phyloP scores from a whole-genome alignment of 2,888 invertebrate genomes.

The Epistrophe eligans region DNA sequence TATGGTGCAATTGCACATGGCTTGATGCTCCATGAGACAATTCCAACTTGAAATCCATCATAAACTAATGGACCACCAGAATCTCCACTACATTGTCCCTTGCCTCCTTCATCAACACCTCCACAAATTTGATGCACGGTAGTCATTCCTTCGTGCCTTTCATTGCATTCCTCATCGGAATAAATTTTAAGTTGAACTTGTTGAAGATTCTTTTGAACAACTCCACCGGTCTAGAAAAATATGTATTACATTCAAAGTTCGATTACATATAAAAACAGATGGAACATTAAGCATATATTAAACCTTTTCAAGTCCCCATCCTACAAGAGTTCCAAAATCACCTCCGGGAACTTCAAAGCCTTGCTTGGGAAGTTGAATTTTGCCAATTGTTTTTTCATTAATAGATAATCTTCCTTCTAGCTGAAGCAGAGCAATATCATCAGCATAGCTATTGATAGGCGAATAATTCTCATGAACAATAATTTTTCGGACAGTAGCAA shows the following conservation, averaged over 20 bases:
- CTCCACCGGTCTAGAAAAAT: conserved; percentile 81
- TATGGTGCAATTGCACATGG: conserved; percentile 83
- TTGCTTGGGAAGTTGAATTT: conserved; percentile 77
- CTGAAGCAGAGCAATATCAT: conserved; percentile 81
- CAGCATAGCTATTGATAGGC: conserved; percentile 77
- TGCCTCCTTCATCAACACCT: conserved; percentile 83
- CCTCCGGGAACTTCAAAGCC: conserved; percentile 77
- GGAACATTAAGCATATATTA: conserved; percentile 40
- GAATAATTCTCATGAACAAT: conserved; percentile 79
- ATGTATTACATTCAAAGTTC: not conserved
- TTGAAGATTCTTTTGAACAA: conserved; percentile 81
- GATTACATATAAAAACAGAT: not conserved
- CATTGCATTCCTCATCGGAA: conserved; percentile 82
- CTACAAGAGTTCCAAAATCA: conserved; percentile 78
- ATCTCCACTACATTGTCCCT: conserved; percentile 84
- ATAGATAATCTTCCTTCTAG: conserved; percentile 68
- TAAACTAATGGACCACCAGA: conserved; percentile 84
- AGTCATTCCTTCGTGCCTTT: conserved; percentile 79
- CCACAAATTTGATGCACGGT: conserved; percentile 83
- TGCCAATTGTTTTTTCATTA: conserved; percentile 69
- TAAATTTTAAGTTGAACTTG: conserved; percentile 82
- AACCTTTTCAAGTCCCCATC: conserved; percentile 83
- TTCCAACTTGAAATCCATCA: conserved; percentile 82
- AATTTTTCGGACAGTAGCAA: conserved; percentile 77
- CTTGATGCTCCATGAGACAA: conserved; percentile 84